phyloP scores from a whole-genome alignment of 2,113 vertebrate genomes.

The Crotalus helleri region DNA sequence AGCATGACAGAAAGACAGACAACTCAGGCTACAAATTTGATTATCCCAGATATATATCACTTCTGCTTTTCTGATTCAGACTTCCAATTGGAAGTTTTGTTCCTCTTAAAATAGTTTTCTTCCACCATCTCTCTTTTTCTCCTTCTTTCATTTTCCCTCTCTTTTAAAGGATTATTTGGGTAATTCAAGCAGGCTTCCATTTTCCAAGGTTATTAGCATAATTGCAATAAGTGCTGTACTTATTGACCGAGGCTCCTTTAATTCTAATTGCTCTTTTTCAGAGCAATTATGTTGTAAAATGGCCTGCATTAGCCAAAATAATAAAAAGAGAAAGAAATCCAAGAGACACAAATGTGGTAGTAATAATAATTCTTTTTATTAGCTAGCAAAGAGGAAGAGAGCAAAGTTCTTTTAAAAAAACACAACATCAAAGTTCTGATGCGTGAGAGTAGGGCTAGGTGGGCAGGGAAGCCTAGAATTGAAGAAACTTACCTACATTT shows the following conservation, averaged over 20 bases:
- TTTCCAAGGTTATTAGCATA: conserved; percentile 64
- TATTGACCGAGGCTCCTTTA: conserved; percentile 72
- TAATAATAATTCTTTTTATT: conserved; percentile 84
- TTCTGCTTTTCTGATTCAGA: neutral
- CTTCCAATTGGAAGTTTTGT: conserved; percentile 63
- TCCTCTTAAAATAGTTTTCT: conserved; percentile 68
- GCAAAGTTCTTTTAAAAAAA: conserved; percentile 71
- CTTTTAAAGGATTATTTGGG: conserved; percentile 67
- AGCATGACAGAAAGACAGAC: conserved; percentile 69
- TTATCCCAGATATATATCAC: conserved; percentile 63
- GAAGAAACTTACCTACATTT: conserved; percentile 66
- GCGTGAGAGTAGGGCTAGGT: neutral
- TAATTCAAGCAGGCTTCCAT: conserved; percentile 70
- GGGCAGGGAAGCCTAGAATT: conserved; percentile 58
- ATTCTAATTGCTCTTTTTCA: conserved; percentile 76
- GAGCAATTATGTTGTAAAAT: conserved; percentile 73
- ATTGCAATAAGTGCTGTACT: conserved; percentile 73
- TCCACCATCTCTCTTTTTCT: neutral
- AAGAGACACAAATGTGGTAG: conserved; percentile 81
- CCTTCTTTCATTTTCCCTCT: neutral
- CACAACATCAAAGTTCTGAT: conserved; percentile 77
- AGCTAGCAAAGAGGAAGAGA: conserved; percentile 78
- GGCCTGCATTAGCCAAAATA: conserved; percentile 72
- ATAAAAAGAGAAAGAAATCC: conserved; percentile 65
- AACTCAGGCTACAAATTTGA: conserved; percentile 75